Evolutionary conservation across 1,140 invertebrate genomes (phyloP), one percentile per base, ranked within the genome.

Genomic region (Lepidurus apus): DNA sequence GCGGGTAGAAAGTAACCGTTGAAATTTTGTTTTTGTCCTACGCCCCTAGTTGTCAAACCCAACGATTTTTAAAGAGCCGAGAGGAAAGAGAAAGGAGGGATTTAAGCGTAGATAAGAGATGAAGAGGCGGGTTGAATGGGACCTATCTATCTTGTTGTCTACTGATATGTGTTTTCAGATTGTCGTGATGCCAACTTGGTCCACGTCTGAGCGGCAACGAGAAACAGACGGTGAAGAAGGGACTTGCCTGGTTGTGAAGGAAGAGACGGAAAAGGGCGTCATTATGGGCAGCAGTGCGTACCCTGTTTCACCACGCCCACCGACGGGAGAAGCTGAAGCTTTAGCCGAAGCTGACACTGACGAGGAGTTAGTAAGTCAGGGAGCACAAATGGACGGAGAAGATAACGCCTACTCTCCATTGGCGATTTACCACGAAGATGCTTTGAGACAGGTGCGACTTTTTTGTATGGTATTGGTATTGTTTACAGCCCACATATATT

Each of bases 271-370:
- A 13, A 65, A 21, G 21, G 17, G 21, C n/a, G 53, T 21, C 17
- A 65, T 1, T 65, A 65, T 65, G 53, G 53, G 53, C 10, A 65
- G 10, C 53, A 65, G 53, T 65, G 53, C 17, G 21, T 17, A 65
- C 53, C 6, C 53, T 65, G 17, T 21, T 65, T 65, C 53, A 65
- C 21, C 53, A 65, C 53, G 53, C 53, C 53, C 53, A 17, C 3
- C 53, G 53, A 9, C 5, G 17, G 53, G 53, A 5, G 53, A 65
- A 17, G 13, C 17, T 65, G 53, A 65, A 65, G 53, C 21, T 9
- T 65, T 65, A 65, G 53, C 53, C 6, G 53, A 65, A 65, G 53
- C 21, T 65, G 53, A 65, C 53, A 65, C 53, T 5, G 53, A 65
- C 0, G 53, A 65, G 53, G 53, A 65, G 7, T n/a, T 65, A 21